phyloP scores from a whole-genome alignment of 2,113 vertebrate genomes.

The Hiodon alosoides region DNA sequence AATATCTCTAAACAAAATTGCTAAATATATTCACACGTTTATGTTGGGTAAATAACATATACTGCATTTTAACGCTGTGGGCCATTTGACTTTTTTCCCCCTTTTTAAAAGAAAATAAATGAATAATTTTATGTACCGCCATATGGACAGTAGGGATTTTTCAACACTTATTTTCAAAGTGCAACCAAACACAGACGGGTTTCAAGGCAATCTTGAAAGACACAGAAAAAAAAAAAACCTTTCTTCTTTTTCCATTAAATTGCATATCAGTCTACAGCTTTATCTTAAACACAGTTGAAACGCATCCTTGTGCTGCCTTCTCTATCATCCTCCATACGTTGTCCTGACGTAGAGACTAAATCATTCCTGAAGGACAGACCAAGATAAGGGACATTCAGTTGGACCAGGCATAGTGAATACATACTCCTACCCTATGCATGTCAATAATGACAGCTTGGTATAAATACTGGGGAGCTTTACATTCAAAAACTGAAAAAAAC shows the following conservation, averaged over 20 bases:
- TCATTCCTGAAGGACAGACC: too few relatives aligned
- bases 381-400: not conserved
- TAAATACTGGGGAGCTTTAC: not conserved
- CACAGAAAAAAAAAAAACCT: not conserved
- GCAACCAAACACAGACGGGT: not conserved
- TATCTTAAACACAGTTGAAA: not conserved
- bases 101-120: not conserved
- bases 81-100: not conserved
- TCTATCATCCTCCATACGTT: not conserved
- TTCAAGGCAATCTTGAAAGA: not conserved
- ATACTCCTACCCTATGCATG: not conserved
- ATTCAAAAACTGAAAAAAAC: too few relatives aligned
- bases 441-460: slow-evolving; percentile 7
- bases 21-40: slow-evolving; percentile 10
- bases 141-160: not conserved
- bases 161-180: slow-evolving; percentile 8
- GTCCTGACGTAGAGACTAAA: too few relatives aligned
- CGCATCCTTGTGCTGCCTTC: not conserved
- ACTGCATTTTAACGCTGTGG: too few relatives aligned
- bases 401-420: slow-evolving; percentile 14
- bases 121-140: too few relatives aligned
- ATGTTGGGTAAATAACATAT: not conserved
- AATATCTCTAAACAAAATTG: slow-evolving; percentile 24
- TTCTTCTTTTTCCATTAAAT: not conserved
- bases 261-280: not conserved